Base-by-base conservation (phyloP, 2,888 invertebrate species). In the Lithophane socia region DNA sequence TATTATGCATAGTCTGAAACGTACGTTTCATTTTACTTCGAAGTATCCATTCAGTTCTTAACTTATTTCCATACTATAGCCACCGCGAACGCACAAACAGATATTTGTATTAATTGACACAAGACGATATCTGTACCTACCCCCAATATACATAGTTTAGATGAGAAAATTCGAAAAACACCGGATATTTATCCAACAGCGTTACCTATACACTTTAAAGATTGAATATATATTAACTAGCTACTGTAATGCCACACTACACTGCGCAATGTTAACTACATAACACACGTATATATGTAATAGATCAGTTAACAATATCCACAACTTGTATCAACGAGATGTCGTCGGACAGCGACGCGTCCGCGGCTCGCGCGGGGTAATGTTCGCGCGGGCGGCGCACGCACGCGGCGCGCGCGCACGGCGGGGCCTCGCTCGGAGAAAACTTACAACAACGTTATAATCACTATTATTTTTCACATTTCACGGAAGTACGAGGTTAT, bases 211-310 rank as follows among this genome's bases (percentile, higher is more conserved):
- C 89, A 92, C 90, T 91, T 93, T 92, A 94, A 94, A 95, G 94
- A 95, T 95, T 94, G 95, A 95, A 95, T 95, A 94, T 91, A 93
- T 92, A 94, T 91, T 91, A 93, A 93, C 95, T 95, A 96, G 87
- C 94, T 95, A 96, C 93, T 90, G 89, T 90, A 94, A 95, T 94
- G 93, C 84, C 82, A 84, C 92, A 91, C 95, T 94, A 95, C 88
- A 85, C 87, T 89, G 94, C 93, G 91, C 87, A 92, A 92, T 92
- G 93, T 92, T 93, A 95, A 94, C 95, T 95, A 95, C 94, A 94
- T 95, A 95, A 95, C 95, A 94, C 94, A 92, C 94, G 94, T 93
- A 92, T 90, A 90, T 89, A 90, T 88, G 90, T 90, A 91, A 90
- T 92, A 92, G 91, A 92, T 88, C 92, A 90, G 92, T 86, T 92